Base-by-base conservation (phyloP, 2,797 vertebrate species). In the Luscinia luscinia region DNA sequence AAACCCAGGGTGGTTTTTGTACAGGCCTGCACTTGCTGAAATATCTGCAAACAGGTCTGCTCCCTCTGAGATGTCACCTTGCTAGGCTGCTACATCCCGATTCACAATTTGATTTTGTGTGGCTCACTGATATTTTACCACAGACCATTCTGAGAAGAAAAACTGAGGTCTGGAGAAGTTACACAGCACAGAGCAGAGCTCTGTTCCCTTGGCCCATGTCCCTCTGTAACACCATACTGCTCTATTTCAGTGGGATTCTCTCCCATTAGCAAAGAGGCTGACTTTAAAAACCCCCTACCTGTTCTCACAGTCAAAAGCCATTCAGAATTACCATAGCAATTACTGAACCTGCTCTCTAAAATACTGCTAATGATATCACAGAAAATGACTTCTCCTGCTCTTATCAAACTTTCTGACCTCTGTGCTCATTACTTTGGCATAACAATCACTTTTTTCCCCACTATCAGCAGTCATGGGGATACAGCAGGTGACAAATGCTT, bases 341-440 rank as follows among this genome's bases (percentile, higher is more conserved):
- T 94, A 90, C 70, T 61, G 80, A 87, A 86, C 80, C 87, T 91
- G 74, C 61, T 94, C 88, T 93, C 72, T 89, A 79, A 96, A 89
- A 81, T 27, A 88, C 69, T 68, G 91, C 94, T 96, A 95, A 96
- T 94, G 90, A 84, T 95, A 92, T 92, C 77, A 90, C 66, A 89
- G 83, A 74, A 93, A 95, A 92, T 80, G 59, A 89, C 90, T 96
- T 96, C 24, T 84, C 80, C 51, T 91, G 93, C 95, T 94, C 93
- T 95, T 94, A 95, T 75, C 91, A 92, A 94, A 96, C 94, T 96
- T 96, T 70, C 45, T 96, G 94, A 97, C 93, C 96, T 85, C 91
- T 82, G 20, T 58, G 66, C 91, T 95, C 91, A 82, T 92, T 95
- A 87, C 73, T 89, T 86, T 59, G 66, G 92, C 62, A 78, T 94